phyloP scores from a whole-genome alignment of 1,140 invertebrate species.

The Ridgeia piscesae region DNA sequence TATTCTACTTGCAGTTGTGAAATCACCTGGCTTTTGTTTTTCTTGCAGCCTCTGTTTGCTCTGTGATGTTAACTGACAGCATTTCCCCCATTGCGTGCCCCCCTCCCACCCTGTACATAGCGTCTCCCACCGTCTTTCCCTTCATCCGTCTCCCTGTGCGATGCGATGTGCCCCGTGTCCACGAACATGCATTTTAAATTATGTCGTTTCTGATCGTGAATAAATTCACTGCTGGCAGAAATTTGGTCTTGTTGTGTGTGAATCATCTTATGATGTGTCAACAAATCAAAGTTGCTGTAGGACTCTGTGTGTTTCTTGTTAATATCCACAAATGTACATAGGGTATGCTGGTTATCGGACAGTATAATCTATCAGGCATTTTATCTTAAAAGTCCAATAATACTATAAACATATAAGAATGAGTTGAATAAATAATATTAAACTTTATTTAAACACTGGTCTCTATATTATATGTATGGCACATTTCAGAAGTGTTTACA shows the following conservation, averaged over 20 bases:
- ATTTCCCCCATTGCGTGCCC: background rate
- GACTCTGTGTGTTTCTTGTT: background rate
- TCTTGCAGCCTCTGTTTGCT: background rate
- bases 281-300: background rate
- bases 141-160: background rate
- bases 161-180: background rate
- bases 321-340: no score
- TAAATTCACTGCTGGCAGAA: conserved; percentile 5
- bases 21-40: background rate
- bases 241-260: background rate
- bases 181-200: background rate
- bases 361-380: no score
- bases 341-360: no score
- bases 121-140: background rate
- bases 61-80: background rate
- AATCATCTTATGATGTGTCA: background rate
- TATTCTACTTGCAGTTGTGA: background rate
- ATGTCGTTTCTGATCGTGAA: conserved; percentile 5
- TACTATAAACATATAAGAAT: no score
- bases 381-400: no score
- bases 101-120: background rate
- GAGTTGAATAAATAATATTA: no score
- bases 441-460: no score
- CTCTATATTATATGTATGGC: no score
- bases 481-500: no score